Conservation (phyloP, 2,888 invertebrate genomes). For the Piscicola geometra region DNA sequence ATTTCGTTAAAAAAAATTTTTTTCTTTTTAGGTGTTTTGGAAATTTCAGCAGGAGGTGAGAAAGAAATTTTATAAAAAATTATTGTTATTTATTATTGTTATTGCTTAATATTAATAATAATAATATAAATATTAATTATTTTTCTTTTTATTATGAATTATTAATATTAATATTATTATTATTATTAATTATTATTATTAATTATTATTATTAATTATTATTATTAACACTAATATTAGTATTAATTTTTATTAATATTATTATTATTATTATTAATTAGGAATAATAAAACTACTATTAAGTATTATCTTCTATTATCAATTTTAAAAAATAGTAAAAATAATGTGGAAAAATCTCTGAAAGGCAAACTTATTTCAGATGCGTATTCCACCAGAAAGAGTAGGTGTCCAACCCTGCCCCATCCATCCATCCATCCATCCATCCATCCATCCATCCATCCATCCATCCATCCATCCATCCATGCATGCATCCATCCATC, state of each 20-base stretch:
- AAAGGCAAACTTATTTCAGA: background rate
- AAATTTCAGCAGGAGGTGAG: too few relatives aligned
- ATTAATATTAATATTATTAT: background rate
- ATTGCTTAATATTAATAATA: too few relatives aligned
- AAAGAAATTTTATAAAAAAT: too few relatives aligned
- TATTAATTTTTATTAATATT: background rate
- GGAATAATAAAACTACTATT: background rate
- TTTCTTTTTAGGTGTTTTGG: too few relatives aligned
- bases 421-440: too few relatives aligned
- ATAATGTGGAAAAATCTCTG: background rate
- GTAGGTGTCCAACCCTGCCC: too few relatives aligned
- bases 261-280: too few relatives aligned
- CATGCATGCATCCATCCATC: background rate
- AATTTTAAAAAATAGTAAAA: background rate
- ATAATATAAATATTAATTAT: too few relatives aligned
- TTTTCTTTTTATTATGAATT: too few relatives aligned
- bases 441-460: too few relatives aligned
- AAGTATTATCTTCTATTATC: background rate
- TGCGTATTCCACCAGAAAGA: background rate
- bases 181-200: background rate
- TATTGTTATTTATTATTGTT: too few relatives aligned
- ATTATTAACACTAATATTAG: background rate
- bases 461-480: background rate
- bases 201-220: background rate
- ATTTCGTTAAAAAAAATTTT: too few relatives aligned